Conservation (phyloP, 2,113 vertebrate genomes). For the Ceyx cyanopectus region DNA sequence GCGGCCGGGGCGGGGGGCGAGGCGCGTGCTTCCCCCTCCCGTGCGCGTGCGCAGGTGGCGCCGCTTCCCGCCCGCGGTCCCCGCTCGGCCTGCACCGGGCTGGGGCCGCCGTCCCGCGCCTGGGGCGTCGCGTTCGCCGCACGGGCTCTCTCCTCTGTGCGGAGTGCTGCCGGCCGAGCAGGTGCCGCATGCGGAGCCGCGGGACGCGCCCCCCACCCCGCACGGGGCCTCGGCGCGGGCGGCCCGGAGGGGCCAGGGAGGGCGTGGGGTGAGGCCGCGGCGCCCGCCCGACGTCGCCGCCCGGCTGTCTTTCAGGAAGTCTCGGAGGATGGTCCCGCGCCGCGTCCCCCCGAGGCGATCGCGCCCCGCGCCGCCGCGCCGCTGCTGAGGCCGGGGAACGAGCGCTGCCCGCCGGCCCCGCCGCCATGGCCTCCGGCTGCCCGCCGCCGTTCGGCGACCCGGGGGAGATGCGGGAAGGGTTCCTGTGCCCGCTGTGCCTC, state of each 20-base stretch:
- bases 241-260: neutral
- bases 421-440: conserved; percentile 86
- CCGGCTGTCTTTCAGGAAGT: neutral
- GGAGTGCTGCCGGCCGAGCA: neutral
- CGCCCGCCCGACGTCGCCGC: neutral
- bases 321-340: neutral
- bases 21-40: neutral
- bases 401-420: neutral
- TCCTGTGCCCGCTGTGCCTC: conserved; percentile 93
- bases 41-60: neutral
- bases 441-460: conserved; percentile 85
- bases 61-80: neutral
- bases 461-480: conserved; percentile 92
- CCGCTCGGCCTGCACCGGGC: no score
- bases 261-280: neutral
- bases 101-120: no score
- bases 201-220: neutral
- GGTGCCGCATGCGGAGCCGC: neutral
- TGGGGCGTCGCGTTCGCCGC: neutral
- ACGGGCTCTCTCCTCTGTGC: neutral
- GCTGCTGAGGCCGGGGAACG: neutral
- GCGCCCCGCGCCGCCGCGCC: neutral
- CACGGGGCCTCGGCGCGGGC: neutral
- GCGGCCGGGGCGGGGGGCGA: no score
- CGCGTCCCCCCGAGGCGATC: neutral